Evolutionary conservation across 53 echinoderm and acorn worm species (phyloP).

Genomic region (Actinopyga echinites): DNA sequence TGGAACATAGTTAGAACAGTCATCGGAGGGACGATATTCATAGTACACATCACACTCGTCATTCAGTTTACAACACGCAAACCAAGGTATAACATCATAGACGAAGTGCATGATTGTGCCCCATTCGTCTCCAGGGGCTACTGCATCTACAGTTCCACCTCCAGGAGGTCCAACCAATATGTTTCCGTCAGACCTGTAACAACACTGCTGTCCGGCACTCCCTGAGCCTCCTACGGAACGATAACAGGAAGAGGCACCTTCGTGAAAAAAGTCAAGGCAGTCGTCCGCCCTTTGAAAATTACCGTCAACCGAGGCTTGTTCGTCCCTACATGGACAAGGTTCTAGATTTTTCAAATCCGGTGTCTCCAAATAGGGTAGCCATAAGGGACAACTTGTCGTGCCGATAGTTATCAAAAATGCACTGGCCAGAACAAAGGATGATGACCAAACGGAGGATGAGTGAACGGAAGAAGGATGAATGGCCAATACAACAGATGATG

Average conservation of each 20-base stretch:
- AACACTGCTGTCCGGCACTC: conserved; percentile 64
- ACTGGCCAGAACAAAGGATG: not conserved
- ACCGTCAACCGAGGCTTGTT: conserved; percentile 42
- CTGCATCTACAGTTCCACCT: conserved; percentile 66
- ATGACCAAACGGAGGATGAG: not conserved
- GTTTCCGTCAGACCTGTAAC: conserved; percentile 54
- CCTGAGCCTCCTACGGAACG: conserved; percentile 38
- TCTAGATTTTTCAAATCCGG: not conserved
- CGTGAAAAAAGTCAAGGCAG: conserved; percentile 31
- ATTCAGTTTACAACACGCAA: conserved; percentile 43
- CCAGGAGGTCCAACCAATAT: conserved; percentile 58
- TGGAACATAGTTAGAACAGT: conserved; percentile 57
- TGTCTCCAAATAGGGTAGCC: not conserved
- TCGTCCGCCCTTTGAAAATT: conserved; percentile 32
- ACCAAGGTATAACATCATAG: conserved; percentile 59
- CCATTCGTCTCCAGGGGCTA: not conserved
- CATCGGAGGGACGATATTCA: conserved; percentile 63
- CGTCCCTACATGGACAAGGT: conserved; percentile 54
- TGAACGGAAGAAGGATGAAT: not conserved
- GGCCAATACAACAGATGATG: not conserved
- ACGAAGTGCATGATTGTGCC: conserved; percentile 36
- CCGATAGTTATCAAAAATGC: not conserved
- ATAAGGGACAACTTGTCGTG: not conserved
- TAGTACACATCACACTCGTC: conserved; percentile 54
- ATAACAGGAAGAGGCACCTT: conserved; percentile 44